Base-by-base conservation (phyloP, 2,797 vertebrate genomes). In the Tamandua tetradactyla region DNA sequence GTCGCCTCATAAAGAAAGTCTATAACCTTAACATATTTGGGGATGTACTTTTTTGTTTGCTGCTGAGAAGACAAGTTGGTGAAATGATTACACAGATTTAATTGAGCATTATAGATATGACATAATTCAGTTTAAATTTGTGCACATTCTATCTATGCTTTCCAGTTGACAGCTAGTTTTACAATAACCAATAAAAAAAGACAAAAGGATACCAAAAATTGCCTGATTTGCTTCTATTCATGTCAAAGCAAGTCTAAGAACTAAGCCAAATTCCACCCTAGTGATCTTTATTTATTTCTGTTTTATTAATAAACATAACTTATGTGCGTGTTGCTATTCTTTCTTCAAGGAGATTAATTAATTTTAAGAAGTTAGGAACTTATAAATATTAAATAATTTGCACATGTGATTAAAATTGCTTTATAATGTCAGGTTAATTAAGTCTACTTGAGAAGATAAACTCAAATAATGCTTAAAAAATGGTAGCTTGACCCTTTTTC, bases 181-280 rank as follows among this genome's bases (percentile, higher is more conserved):
- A 0, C 3, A 62, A 17, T n/a, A 85, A 32, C 6, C 9, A 72
- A 52, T 57, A 78, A 30, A 83, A 82, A n/a, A 84, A 20, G 23
- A 40, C 1, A 85, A 95, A 47, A 44, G 27, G 6, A 8, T 87
- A 42, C 37, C 59, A 96, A 4, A 13, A 13, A 20, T 86, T 86
- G 32, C 9, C 15, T 35, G 57, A 93, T 83, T 61, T 66, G 69
- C 61, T 35, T 35, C 14, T 30, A 25, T 47, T 64, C 0, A 8
- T 95, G 91, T 95, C 30, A 87, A 64, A 66, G 59, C 72, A 52
- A 1, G 64, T n/a, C 14, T 89, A 72, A 61, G 55, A 94, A 78
- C 4, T 25, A 79, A 96, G 72, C 2, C 40, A 42, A 80, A 79
- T 80, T 64, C 8, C 5, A 64, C n/a, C 49, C 12, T 87, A 3